These are phyloP conservation scores for Brachycybe producta DNA, from an alignment of 2,888 invertebrate species.

Conservation along the genomic window DNA sequence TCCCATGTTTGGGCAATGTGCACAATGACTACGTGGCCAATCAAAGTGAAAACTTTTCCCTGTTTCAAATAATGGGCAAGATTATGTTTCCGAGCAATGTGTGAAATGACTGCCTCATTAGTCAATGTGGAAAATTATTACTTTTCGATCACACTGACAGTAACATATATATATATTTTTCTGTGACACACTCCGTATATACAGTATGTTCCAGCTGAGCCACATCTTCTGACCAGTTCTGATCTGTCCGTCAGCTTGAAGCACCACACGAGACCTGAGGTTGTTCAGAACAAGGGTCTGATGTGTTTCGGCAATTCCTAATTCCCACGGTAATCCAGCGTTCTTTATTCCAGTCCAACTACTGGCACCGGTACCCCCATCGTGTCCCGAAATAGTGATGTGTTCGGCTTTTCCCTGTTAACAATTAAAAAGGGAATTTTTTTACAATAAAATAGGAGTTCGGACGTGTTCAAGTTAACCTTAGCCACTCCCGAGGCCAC, in stretches of 20 bases:
- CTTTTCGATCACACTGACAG: too few species aligned
- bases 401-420: constrained; percentile 89
- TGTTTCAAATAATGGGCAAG: too few species aligned
- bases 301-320: constrained; percentile 96
- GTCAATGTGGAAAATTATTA: too few species aligned
- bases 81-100: too few species aligned
- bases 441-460: neutral
- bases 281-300: constrained; percentile 90
- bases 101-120: too few species aligned
- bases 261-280: constrained; percentile 75
- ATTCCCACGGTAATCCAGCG: constrained; percentile 96
- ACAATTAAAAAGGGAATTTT: neutral
- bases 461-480: too few species aligned
- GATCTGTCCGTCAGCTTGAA: constrained; percentile 85
- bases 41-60: too few species aligned
- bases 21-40: too few species aligned
- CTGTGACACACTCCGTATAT: too few species aligned
- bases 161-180: too few species aligned
- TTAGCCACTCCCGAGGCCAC: constrained; percentile 98
- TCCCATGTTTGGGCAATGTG: too few species aligned
- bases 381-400: constrained; percentile 96
- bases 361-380: constrained; percentile 97
- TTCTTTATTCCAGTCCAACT: constrained; percentile 99
- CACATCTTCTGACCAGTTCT: constrained; percentile 33
- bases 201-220: too few species aligned